phyloP scores from a whole-genome alignment of 2,797 vertebrate genomes.

The Crypturellus tataupa region DNA sequence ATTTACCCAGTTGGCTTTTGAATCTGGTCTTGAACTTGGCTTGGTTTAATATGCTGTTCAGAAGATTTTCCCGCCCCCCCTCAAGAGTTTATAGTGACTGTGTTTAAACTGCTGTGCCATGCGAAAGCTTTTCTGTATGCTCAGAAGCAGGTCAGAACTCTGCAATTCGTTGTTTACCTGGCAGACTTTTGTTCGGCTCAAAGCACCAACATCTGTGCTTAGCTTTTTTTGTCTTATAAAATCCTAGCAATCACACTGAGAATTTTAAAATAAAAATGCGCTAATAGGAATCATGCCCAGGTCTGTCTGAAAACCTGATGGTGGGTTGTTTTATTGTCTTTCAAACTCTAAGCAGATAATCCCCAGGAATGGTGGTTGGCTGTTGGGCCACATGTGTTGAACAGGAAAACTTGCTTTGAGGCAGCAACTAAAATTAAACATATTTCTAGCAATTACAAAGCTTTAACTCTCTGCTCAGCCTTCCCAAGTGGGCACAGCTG shows the following conservation, averaged over 20 bases:
- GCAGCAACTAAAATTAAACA: slow-evolving; percentile 5
- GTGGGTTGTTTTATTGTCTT: slow-evolving; percentile 59
- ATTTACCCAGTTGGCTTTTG: slow-evolving; percentile 5
- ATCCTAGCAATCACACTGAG: neutral
- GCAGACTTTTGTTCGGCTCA: neutral
- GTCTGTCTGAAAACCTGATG: neutral
- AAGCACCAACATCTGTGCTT: slow-evolving; percentile 27
- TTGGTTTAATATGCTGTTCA: neutral
- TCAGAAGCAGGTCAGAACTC: neutral
- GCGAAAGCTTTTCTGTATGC: neutral
- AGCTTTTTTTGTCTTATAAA: slow-evolving; percentile 5
- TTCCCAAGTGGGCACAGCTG: neutral
- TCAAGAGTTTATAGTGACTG: neutral
- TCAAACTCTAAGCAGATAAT: slow-evolving; percentile 52
- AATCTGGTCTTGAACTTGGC: neutral
- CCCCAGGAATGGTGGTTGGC: slow-evolving; percentile 39
- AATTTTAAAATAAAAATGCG: slow-evolving; percentile 40
- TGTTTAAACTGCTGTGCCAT: slow-evolving; percentile 12
- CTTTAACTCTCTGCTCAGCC: neutral
- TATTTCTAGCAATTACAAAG: slow-evolving; percentile 11
- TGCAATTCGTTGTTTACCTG: slow-evolving; percentile 36
- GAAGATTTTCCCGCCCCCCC: neutral
- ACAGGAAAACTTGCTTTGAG: slow-evolving; percentile 49
- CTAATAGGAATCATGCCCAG: slow-evolving; percentile 38
- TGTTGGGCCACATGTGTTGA: slow-evolving; percentile 38